Percentiles rank a stretch among this genome's conserved stretches.
Evolutionary conservation across 2,888 invertebrate genomes (phyloP).

Genomic region (Melanophora roralis): DNA sequence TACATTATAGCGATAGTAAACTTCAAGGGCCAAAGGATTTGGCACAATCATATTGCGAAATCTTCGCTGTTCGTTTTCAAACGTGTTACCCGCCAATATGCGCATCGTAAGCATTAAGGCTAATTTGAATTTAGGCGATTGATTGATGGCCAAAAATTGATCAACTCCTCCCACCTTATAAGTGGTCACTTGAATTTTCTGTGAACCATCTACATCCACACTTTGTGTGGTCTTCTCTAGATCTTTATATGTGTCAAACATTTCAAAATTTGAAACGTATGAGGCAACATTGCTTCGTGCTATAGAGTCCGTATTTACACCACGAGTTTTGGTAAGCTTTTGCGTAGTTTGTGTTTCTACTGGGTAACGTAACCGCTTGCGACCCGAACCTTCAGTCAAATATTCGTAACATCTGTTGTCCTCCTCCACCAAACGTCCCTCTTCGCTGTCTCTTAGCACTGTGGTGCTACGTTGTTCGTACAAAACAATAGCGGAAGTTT

Average conservation of each 20-base stretch:
- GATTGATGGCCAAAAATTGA: conserved; percentile 68
- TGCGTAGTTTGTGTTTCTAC: conserved; percentile 84
- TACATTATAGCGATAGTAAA: conserved; percentile 83
- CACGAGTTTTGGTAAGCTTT: conserved; percentile 81
- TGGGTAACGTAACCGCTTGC: conserved; percentile 81
- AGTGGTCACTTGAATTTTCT: conserved; percentile 77
- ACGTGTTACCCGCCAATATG: conserved; percentile 84
- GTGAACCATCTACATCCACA: conserved; percentile 76
- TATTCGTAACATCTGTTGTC: conserved; percentile 84
- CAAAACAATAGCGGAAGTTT: conserved; percentile 82
- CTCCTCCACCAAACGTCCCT: conserved; percentile 80
- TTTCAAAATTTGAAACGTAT: conserved; percentile 87
- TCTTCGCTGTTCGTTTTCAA: conserved; percentile 82
- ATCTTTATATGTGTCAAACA: conserved; percentile 83
- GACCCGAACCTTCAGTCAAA: conserved; percentile 83
- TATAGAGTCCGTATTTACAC: conserved; percentile 80
- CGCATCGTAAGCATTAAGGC: conserved; percentile 83
- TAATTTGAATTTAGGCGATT: conserved; percentile 78
- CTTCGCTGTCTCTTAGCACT: conserved; percentile 80
- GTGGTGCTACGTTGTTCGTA: conserved; percentile 83
- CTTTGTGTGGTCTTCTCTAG: conserved; percentile 74
- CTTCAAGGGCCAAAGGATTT: conserved; percentile 81
- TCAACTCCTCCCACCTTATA: conserved; percentile 72
- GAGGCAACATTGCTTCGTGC: conserved; percentile 80
- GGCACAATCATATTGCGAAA: conserved; percentile 82